These are phyloP conservation scores for Syrmaticus mikado DNA, from an alignment of 2,113 vertebrate genomes.

Conservation along the genomic window DNA sequence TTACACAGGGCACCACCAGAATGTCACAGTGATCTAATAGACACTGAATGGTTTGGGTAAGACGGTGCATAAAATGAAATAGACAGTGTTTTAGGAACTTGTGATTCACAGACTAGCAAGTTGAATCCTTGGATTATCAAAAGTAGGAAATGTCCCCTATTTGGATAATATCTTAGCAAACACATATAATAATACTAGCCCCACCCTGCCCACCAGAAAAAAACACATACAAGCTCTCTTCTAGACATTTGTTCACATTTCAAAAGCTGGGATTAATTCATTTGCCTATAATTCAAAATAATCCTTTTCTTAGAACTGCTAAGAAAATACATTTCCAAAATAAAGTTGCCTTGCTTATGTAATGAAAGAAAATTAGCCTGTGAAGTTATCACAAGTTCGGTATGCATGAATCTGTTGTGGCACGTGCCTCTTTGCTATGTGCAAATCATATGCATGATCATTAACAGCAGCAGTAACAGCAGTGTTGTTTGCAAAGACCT, in stretches of 20 bases:
- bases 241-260: background rate
- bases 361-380: background rate
- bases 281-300: background rate
- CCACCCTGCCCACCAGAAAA: background rate
- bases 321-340: background rate
- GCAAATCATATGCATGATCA: background rate
- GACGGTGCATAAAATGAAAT: background rate
- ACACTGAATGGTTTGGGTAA: background rate
- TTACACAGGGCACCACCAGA: background rate
- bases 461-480: background rate
- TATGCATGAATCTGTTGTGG: background rate
- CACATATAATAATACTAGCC: background rate
- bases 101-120: background rate
- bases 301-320: background rate
- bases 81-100: background rate
- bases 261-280: constrained; percentile 39
- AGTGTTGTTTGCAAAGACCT: background rate
- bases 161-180: background rate
- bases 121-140: background rate
- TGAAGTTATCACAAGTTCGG: background rate
- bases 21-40: background rate
- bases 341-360: background rate
- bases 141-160: background rate
- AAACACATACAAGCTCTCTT: background rate
- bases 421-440: background rate